These are phyloP conservation scores for Thrips palmi DNA, from an alignment of 1,140 invertebrate genomes.

Conservation along the genomic window DNA sequence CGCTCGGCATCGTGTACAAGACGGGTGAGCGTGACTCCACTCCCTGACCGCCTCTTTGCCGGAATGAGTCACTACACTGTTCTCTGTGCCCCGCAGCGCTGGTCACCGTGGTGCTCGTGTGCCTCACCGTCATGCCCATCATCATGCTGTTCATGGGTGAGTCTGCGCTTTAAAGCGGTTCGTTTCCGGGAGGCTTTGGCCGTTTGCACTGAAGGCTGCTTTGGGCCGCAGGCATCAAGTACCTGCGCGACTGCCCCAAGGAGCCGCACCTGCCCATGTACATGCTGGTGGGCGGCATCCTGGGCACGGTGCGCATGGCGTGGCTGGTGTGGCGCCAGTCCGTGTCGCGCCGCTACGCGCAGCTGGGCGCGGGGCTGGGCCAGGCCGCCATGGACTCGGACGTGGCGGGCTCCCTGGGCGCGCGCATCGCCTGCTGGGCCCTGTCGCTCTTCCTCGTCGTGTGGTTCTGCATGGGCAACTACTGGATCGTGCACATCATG, in stretches of 20 bases:
- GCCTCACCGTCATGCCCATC: conserved; percentile 40
- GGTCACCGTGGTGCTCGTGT: conserved; percentile 43
- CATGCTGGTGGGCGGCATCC: conserved; percentile 58
- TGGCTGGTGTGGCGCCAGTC: conserved; percentile 51
- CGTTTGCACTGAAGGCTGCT: conserved; percentile 6
- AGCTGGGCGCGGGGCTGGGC: conserved; percentile 29
- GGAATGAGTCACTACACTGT: background rate
- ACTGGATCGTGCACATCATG: conserved; percentile 58
- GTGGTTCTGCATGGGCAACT: conserved; percentile 61
- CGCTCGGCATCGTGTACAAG: conserved; percentile 51
- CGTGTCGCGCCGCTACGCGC: conserved; percentile 29
- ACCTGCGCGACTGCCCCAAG: conserved; percentile 55
- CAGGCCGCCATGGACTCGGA: conserved; percentile 24
- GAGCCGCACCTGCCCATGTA: conserved; percentile 62
- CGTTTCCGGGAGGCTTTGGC: conserved; percentile 7
- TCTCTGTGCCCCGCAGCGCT: conserved; percentile 31
- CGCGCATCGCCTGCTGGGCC: conserved; percentile 29
- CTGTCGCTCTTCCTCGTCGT: conserved; percentile 47
- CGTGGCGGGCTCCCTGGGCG: conserved; percentile 28
- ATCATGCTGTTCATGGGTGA: conserved; percentile 58
- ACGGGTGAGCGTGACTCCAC: conserved; percentile 35
- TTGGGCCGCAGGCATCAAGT: conserved; percentile 46
- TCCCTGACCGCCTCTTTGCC: background rate
- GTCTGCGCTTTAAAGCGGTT: conserved; percentile 18
- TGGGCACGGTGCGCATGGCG: conserved; percentile 48